Conservation (phyloP, 1,140 invertebrate species). For the Penaeus indicus region DNA sequence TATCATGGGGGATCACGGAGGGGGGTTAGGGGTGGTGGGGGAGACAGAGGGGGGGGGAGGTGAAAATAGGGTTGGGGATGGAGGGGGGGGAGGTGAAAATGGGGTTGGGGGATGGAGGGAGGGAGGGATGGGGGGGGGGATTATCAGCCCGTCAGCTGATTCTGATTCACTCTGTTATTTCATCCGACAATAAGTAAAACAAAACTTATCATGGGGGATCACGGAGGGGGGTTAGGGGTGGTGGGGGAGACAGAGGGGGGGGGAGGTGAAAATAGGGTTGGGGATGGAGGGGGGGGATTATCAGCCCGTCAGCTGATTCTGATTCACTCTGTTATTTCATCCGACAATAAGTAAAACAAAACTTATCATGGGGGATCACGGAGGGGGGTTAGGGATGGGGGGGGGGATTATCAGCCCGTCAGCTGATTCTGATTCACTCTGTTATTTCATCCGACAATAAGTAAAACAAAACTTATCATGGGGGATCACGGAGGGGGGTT, state of each 20-base stretch:
- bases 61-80: too few species aligned
- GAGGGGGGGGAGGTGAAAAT: too few species aligned
- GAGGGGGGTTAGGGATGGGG: not conserved
- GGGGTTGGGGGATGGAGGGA: too few species aligned
- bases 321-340: too few species aligned
- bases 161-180: too few species aligned
- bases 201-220: not conserved
- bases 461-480: too few species aligned
- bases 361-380: not conserved
- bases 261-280: too few species aligned
- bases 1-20: not conserved
- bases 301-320: not conserved
- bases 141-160: not conserved
- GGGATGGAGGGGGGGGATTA: not conserved
- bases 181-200: too few species aligned
- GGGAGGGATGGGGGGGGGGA: slow-evolving; percentile 1
- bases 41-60: too few species aligned
- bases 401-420: not conserved
- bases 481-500: not conserved
- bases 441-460: too few species aligned
- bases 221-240: not conserved
- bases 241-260: too few species aligned
- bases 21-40: not conserved
- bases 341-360: too few species aligned
- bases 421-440: not conserved